phyloP scores from a whole-genome alignment of 2,888 invertebrate species.

The Hybos culiciformis region DNA sequence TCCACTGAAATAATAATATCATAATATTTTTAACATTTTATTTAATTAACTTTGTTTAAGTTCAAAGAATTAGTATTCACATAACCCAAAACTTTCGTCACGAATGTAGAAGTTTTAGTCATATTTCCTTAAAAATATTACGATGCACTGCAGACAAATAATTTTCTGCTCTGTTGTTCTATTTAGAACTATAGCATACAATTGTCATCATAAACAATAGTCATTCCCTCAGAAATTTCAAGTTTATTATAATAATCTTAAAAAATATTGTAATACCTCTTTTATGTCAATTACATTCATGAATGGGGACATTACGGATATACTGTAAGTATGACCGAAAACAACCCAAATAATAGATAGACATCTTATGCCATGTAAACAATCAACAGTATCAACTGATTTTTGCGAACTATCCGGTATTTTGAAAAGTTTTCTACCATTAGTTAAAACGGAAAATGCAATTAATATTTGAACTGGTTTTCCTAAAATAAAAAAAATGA shows the following conservation, averaged over 20 bases:
- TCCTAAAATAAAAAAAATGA: not conserved
- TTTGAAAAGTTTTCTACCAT: constrained; percentile 34
- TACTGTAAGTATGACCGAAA: constrained; percentile 30
- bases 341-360: constrained; percentile 40
- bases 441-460: constrained; percentile 35
- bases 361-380: constrained; percentile 35
- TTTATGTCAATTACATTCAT: constrained; percentile 2
- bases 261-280: constrained; percentile 5
- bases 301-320: not conserved
- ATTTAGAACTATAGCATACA: no score
- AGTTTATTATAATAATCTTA: constrained; percentile 7
- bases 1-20: no score
- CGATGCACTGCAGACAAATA: constrained; percentile 21
- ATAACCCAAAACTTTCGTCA: not conserved
- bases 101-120: not conserved
- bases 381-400: constrained; percentile 32
- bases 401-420: constrained; percentile 25
- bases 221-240: no score
- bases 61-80: no score
- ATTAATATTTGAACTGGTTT: not conserved
- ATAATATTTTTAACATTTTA: no score
- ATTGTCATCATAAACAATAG: no score
- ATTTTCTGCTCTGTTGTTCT: no score
- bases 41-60: no score
- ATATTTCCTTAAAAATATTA: not conserved